These are phyloP conservation scores for Helicoverpa assulta DNA, from an alignment of 2,888 invertebrate genomes.

Conservation along the genomic window DNA sequence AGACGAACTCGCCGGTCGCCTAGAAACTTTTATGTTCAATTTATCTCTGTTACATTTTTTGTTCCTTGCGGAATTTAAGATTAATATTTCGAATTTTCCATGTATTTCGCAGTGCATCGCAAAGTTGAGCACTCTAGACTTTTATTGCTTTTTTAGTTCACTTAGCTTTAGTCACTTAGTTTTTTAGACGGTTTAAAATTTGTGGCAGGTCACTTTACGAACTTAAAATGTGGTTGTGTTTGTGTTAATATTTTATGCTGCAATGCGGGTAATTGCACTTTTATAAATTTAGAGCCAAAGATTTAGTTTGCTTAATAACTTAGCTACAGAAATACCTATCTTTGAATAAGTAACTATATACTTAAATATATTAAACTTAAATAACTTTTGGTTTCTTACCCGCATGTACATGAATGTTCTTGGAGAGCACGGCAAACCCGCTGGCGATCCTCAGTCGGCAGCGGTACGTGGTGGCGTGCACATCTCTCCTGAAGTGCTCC, in stretches of 20 bases:
- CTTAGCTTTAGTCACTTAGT: conserved; percentile 1
- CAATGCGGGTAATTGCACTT: not conserved
- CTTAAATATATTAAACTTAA: not conserved
- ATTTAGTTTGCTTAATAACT: no score
- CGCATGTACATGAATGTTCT: conserved; percentile 96
- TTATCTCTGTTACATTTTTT: conserved; percentile 17
- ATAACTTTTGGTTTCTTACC: conserved; percentile 90
- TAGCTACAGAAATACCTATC: no score
- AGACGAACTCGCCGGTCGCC: conserved; percentile 20
- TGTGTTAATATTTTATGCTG: not conserved
- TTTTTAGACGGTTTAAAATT: conserved; percentile 4
- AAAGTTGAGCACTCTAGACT: not conserved
- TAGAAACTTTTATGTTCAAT: conserved; percentile 32
- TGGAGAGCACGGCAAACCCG: conserved; percentile 93
- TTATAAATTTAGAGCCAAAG: not conserved
- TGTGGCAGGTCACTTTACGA: not conserved
- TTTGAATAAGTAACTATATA: not conserved
- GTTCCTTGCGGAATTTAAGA: conserved; percentile 10
- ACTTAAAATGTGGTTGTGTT: not conserved
- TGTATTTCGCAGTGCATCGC: not conserved
- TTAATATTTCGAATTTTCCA: conserved; percentile 18
- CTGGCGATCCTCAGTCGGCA: conserved; percentile 85
- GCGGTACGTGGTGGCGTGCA: conserved; percentile 96
- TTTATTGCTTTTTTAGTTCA: not conserved
- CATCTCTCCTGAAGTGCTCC: conserved; percentile 94